Base-by-base conservation (phyloP, 2,888 invertebrate species). In the Camponotus fellah region DNA sequence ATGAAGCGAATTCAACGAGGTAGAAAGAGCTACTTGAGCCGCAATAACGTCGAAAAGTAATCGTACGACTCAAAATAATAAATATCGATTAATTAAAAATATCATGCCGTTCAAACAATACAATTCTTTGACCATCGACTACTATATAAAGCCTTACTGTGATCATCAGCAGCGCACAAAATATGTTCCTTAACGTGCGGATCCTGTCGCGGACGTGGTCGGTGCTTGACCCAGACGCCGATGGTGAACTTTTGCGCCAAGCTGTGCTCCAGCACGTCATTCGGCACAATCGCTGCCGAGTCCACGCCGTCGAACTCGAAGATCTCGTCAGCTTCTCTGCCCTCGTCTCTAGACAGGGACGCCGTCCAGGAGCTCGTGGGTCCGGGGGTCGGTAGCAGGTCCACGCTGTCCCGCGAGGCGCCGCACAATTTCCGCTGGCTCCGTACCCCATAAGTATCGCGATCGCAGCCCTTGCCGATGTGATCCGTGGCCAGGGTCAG, bases 101-200 rank as follows among this genome's bases (percentile, higher is more conserved):
- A 53, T 32, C 10, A 5, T 37, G n/a, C n/a, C n/a, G 12, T 26
- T 8, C 8, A 49, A 53, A 34, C 2, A 34, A 8, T 14, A 8
- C 46, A 17, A 12, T 8, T 56, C 14, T 21, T 26, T 26, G 5
- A 56, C 14, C 8, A 9, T 37, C 56, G 3, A 37, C 21, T 56
- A 43, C 12, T 26, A 12, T 21, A 6, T 6, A 4, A n/a, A 74
- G 40, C 96, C 97, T 96, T 92, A 99, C 99, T 99, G 94, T 99
- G 99, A 94, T 99, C 99, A 95, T 99, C 99, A 40, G 99, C 99
- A 92, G 98, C 98, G 95, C 99, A 99, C 66, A 99, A 95, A 91
- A 99, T 97, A 93, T 99, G 99, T 94, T 99, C 99, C 95, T 99
- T 99, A 89, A 97, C 96, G 93, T 98, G 98, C 92, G 98, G 98